Base-by-base conservation (phyloP, 1,140 invertebrate genomes). In the Platyscapa corneri region DNA sequence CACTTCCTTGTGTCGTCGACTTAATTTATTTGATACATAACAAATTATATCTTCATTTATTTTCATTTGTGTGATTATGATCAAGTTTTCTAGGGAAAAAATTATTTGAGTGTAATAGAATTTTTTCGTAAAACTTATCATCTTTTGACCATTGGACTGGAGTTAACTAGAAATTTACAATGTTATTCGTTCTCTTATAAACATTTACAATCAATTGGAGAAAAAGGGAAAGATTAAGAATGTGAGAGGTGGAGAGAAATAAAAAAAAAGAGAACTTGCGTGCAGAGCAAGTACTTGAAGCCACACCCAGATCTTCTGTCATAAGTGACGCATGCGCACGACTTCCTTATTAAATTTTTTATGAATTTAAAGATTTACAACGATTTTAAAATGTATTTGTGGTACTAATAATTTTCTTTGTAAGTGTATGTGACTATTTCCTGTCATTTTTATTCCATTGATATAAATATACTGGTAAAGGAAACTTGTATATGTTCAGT, bases 61-160 rank as follows among this genome's bases (percentile, higher is more conserved):
- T 56, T 56, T 77, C 46, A 7, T 16, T 6, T 10, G 6, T 75
- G 0, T 46, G 18, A 14, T 16, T 32, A 16, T n/a, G 27, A 56
- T 8, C 32, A 37, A 56, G 46, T 49, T 56, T 12, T 78, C 88
- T 80, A 77, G 37, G 56, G 77, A 88, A 88, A 90, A 89, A 92
- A 92, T 92, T 91, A 92, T 89, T 89, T 86, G 92, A 92, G 92
- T 92, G 92, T 90, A 92, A 89, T 88, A 87, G 7, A 67, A 16
- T 70, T 87, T 77, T 79, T 39, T 64, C 20, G 30, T 32, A 65
- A 60, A 79, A 76, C n/a, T 53, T n/a, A 76, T 46, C 39, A 8
- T 37, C 32, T 49, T 30, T 46, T 78, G 32, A 2, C 14, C 60
- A n/a, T n/a, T n/a, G n/a, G n/a, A n/a, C n/a, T n/a, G n/a, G n/a